phyloP scores from a whole-genome alignment of 2,113 vertebrate species.

The Gila orcuttii region DNA sequence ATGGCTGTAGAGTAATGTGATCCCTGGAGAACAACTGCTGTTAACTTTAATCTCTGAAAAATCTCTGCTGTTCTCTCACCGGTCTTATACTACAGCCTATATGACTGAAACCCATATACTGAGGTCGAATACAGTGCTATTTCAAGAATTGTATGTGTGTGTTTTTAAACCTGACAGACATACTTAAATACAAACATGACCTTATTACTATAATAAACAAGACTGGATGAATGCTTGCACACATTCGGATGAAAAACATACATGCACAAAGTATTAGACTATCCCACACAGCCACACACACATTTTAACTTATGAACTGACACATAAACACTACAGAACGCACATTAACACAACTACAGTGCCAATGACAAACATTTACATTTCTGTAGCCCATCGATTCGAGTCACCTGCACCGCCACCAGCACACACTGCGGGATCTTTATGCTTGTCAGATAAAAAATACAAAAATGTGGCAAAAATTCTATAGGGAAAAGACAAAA shows the following conservation, averaged over 20 bases:
- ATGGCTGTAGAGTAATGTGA: conserved; percentile 73
- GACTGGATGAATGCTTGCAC: conserved; percentile 13
- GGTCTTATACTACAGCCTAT: conserved; percentile 58
- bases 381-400: background rate
- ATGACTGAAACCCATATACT: conserved; percentile 46
- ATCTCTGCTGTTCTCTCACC: conserved; percentile 66
- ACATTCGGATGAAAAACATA: conserved; percentile 9
- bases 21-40: conserved; percentile 70
- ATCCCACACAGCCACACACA: conserved; percentile 2
- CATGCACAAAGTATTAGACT: conserved; percentile 22
- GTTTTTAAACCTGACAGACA: conserved; percentile 37
- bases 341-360: conserved; percentile 25
- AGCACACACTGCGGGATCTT: background rate
- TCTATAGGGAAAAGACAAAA: background rate
- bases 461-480: background rate
- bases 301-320: conserved; percentile 13
- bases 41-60: conserved; percentile 79
- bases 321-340: conserved; percentile 21
- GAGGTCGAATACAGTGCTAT: conserved; percentile 61
- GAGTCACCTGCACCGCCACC: background rate
- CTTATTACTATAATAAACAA: conserved; percentile 29
- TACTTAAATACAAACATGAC: conserved; percentile 39
- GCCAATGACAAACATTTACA: conserved; percentile 16
- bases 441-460: background rate
- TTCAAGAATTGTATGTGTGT: conserved; percentile 58